Percentiles rank a stretch among this genome's conserved stretches.
These are phyloP conservation scores for Rhinolophus ferrumequinum DNA, from an alignment of 2,113 vertebrate species.

Conservation along the genomic window DNA sequence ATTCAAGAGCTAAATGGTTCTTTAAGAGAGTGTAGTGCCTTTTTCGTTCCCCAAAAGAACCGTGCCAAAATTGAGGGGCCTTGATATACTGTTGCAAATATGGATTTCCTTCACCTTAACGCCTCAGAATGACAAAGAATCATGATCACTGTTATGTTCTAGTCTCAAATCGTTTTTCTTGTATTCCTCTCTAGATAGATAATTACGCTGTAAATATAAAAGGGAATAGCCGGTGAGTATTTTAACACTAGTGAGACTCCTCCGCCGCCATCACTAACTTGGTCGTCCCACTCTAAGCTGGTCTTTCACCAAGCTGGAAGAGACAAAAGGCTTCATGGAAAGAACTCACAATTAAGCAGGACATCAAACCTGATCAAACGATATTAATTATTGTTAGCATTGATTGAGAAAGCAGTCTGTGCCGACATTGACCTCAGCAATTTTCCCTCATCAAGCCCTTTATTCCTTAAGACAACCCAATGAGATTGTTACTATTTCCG, in stretches of 20 bases:
- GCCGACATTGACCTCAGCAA: neutral
- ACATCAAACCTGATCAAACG: neutral
- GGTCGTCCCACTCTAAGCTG: neutral
- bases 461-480: neutral
- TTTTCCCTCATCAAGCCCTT: slow-evolving; percentile 9
- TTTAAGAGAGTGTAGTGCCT: slow-evolving; percentile 35
- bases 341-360: slow-evolving; percentile 31
- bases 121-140: neutral
- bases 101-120: neutral
- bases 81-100: neutral
- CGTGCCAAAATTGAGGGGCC: neutral
- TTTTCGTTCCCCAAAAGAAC: neutral
- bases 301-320: neutral
- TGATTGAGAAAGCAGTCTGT: neutral
- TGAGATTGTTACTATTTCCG: neutral
- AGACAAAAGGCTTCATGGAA: neutral
- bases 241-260: neutral
- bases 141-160: neutral
- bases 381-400: neutral
- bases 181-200: neutral
- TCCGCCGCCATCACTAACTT: neutral
- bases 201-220: neutral
- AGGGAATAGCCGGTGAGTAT: neutral
- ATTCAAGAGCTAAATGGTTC: slow-evolving; percentile 62
- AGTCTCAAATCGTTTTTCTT: neutral